phyloP scores from a whole-genome alignment of 2,888 invertebrate species.

The Muscina levida region DNA sequence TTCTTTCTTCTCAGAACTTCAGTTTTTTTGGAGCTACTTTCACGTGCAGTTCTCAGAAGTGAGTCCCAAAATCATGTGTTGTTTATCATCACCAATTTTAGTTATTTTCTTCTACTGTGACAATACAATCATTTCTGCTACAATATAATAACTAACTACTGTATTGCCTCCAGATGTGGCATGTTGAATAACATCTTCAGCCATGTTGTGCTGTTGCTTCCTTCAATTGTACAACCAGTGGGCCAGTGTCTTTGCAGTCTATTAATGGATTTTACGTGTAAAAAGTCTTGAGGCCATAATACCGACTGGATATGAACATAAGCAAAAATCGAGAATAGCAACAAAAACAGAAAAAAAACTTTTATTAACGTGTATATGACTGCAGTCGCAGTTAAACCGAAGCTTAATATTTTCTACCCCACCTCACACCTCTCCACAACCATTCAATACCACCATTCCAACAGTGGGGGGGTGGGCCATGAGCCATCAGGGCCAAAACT shows the following conservation, averaged over 20 bases:
- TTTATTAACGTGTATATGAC: neutral
- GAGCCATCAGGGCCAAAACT: neutral
- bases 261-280: constrained; percentile 49
- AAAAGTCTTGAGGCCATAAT: constrained; percentile 4
- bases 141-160: too few species aligned
- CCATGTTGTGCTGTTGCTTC: too few species aligned
- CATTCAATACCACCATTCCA: neutral
- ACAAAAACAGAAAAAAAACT: neutral
- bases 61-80: too few species aligned
- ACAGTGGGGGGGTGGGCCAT: neutral
- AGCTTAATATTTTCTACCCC: constrained; percentile 14
- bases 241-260: neutral
- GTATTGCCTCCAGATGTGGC: too few species aligned
- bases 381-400: constrained; percentile 24
- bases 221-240: neutral
- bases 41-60: too few species aligned
- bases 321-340: neutral
- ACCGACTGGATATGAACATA: neutral
- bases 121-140: too few species aligned
- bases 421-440: neutral
- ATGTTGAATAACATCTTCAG: too few species aligned
- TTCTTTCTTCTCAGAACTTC: too few species aligned
- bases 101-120: too few species aligned
- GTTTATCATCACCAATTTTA: too few species aligned
- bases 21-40: too few species aligned